These are phyloP conservation scores for Salvelinus namaycush DNA, from an alignment of 2,113 vertebrate species.

Conservation along the genomic window DNA sequence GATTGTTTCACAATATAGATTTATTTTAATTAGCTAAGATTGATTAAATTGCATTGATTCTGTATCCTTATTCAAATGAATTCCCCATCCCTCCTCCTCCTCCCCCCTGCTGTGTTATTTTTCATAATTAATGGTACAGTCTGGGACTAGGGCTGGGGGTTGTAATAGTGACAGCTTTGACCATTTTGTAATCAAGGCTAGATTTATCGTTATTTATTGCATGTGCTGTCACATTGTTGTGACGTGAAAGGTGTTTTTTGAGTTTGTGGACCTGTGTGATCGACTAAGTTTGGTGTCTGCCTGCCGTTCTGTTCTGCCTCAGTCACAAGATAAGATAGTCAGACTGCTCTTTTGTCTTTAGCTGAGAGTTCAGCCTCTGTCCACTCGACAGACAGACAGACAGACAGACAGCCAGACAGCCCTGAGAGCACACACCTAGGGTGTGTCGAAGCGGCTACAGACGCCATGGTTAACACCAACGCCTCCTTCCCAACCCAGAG, in stretches of 20 bases:
- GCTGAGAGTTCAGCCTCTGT: background rate
- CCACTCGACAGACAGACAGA: background rate
- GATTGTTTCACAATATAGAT: constrained; percentile 71
- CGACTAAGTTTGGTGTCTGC: constrained; percentile 17
- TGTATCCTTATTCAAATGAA: constrained; percentile 70
- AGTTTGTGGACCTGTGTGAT: constrained; percentile 27
- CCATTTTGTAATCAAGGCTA: constrained; percentile 58
- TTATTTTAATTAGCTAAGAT: constrained; percentile 74
- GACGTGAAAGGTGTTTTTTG: constrained; percentile 46
- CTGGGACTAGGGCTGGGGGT: constrained; percentile 26
- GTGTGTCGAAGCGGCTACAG: background rate
- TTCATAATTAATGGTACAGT: constrained; percentile 69
- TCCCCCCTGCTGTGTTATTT: constrained; percentile 60
- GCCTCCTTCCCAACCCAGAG: constrained; percentile 51
- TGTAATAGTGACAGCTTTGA: constrained; percentile 32
- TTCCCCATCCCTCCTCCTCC: constrained; percentile 22
- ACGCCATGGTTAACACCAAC: constrained; percentile 20
- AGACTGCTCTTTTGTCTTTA: background rate
- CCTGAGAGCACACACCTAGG: constrained; percentile 52
- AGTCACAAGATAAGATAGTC: background rate
- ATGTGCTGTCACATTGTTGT: constrained; percentile 41
- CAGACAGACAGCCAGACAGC: no score
- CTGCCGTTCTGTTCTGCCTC: constrained; percentile 2
- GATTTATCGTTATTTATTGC: constrained; percentile 58
- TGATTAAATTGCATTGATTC: constrained; percentile 76